phyloP scores from a whole-genome alignment of 2,113 vertebrate species.

The Cyanocitta stelleri region DNA sequence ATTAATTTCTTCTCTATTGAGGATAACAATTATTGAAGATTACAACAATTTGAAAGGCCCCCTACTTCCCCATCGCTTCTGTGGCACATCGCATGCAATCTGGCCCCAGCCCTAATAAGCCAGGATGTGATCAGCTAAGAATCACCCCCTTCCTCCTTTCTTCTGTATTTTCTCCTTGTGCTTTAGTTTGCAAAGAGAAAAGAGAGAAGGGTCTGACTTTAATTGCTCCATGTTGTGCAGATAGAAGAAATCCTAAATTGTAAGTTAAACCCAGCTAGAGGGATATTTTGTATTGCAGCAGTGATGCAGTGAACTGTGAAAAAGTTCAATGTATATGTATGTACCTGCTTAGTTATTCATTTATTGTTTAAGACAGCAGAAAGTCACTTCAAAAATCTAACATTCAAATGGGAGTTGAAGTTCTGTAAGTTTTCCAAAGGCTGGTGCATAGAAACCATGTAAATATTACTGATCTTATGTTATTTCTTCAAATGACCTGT shows the following conservation, averaged over 20 bases:
- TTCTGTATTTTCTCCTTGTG: not conserved
- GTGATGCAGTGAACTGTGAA: not conserved
- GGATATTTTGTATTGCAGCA: not conserved
- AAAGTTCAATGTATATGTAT: not conserved
- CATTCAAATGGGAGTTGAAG: not conserved
- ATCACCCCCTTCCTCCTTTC: not conserved
- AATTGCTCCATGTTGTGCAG: not conserved
- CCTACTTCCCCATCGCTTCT: not conserved
- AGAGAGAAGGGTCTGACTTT: not conserved
- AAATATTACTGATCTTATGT: not conserved
- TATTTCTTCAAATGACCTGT: not conserved
- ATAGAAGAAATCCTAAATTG: not conserved
- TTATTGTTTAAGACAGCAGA: not conserved
- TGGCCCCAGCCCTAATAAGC: not conserved
- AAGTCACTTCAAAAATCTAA: not conserved
- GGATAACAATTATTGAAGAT: not conserved
- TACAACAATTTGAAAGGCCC: not conserved
- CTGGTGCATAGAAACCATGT: not conserved
- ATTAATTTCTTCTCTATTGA: not conserved
- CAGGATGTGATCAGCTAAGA: not conserved
- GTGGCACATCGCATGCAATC: not conserved
- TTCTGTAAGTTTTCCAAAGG: not conserved
- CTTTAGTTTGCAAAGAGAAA: not conserved
- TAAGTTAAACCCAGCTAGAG: not conserved
- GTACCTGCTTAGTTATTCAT: not conserved